A percentile compares a stretch with the other conserved stretches of the same genome.
Conservation (phyloP, 2,888 invertebrate species). For the Epinotia brunnichana region DNA sequence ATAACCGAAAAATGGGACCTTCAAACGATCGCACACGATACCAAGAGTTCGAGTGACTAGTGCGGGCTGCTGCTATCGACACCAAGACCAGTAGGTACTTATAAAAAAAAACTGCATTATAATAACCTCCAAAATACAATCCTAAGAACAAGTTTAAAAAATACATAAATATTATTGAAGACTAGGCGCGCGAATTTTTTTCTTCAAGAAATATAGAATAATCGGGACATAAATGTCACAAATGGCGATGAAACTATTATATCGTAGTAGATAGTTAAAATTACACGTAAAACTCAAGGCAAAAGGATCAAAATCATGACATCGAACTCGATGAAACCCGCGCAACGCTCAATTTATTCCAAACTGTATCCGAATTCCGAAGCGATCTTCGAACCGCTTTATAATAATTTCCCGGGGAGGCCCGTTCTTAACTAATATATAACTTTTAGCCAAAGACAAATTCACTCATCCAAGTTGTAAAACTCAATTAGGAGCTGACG, state of each 20-base stretch:
- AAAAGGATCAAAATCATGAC: neutral
- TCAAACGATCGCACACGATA: too few relatives aligned
- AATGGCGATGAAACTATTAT: neutral
- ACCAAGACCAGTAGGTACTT: too few relatives aligned
- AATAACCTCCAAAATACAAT: too few relatives aligned
- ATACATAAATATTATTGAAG: too few relatives aligned
- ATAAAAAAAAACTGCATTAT: too few relatives aligned
- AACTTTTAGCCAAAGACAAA: conserved; percentile 47
- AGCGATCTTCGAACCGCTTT: conserved; percentile 44
- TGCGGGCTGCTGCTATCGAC: too few relatives aligned
- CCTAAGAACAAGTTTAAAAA: too few relatives aligned
- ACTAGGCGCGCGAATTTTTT: too few relatives aligned
- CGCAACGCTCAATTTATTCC: conserved; percentile 39
- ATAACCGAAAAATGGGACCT: too few relatives aligned
- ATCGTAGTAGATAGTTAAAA: neutral
- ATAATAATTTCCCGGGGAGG: conserved; percentile 43
- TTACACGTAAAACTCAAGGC: neutral
- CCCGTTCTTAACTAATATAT: conserved; percentile 46
- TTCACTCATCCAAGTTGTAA: conserved; percentile 46
- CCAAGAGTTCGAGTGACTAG: too few relatives aligned
- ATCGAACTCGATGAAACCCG: conserved; percentile 35
- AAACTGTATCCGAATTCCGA: conserved; percentile 42
- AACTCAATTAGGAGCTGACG: conserved; percentile 46
- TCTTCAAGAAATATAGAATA: too few relatives aligned
- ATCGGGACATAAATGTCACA: too few relatives aligned